Evolutionary conservation across 2,113 vertebrate species (phyloP), one percentile per base, ranked within the genome.

Genomic region (Campylorhamphus procurvoides): DNA sequence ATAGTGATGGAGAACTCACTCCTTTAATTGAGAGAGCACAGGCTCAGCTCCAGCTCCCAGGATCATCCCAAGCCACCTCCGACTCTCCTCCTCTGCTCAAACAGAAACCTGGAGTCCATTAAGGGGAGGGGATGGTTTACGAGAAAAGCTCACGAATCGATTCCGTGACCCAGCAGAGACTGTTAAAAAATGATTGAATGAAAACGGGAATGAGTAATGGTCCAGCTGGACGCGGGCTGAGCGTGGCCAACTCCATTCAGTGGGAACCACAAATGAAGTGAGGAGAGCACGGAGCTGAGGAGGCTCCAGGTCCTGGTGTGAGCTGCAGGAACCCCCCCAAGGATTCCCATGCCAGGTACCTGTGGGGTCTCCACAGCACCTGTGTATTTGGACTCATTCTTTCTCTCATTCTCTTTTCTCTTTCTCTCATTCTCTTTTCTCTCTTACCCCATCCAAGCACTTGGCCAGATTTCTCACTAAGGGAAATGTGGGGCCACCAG

Each of bases 81-180:
- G 64, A 5, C 46, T 69, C 37, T 35, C 93, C 39, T 4, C 35
- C 79, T 4, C 37, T 53, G 37, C 44, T 35, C 22, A 5, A 39
- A 12, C 39, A 11, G 79, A 90, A 95, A 93, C 94, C 82, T 94
- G 95, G 94, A 96, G 90, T 82, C 14, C 91, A 93, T 95, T 76
- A 95, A 93, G 72, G 4, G 35, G 27, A 69, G 33, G 66, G 75
- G 23, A 40, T 2, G 12, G 39, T 76, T 87, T 68, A 80, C 94
- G 88, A 69, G 12, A 13, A 69, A 62, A 66, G 60, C 75, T 72
- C 49, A 3, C 42, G 12, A 73, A 64, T 40, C 66, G 85, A 60
- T 94, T 88, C 87, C 14, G 20, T 92, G 92, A 63, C 79, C 92
- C 87, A 50, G 79, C 84, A 40, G 79, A 88, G 80, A 78, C 85